phyloP scores from a whole-genome alignment of 2,888 invertebrate species.

The Nomada goodeniana region DNA sequence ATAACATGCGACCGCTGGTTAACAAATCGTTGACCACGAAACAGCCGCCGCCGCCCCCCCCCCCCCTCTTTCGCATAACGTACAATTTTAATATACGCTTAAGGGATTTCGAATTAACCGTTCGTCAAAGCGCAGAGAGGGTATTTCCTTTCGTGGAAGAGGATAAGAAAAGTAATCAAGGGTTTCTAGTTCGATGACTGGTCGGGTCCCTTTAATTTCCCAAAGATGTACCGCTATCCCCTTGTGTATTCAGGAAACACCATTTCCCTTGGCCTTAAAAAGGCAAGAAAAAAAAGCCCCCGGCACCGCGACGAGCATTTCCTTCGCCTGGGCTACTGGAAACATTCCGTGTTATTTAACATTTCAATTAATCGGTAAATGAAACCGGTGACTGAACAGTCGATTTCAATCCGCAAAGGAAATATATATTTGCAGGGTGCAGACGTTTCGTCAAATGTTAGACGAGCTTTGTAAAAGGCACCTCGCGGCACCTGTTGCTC shows the following conservation, averaged over 20 bases:
- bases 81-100: too few relatives aligned
- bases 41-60: too few relatives aligned
- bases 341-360: not conserved
- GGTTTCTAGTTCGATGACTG: not conserved
- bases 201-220: conserved; percentile 43
- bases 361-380: too few relatives aligned
- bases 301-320: not conserved
- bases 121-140: too few relatives aligned
- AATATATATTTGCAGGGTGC: too few relatives aligned
- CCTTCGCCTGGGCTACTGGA: not conserved
- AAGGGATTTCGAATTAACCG: too few relatives aligned
- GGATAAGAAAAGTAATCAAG: not conserved
- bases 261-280: conserved; percentile 65
- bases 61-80: not conserved
- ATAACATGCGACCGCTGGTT: conserved; percentile 3
- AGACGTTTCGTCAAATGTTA: too few relatives aligned
- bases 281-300: not conserved
- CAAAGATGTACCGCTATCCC: conserved; percentile 63
- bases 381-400: not conserved
- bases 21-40: not conserved
- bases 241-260: conserved; percentile 68
- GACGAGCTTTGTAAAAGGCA: too few relatives aligned
- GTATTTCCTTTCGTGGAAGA: too few relatives aligned
- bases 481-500: not conserved
- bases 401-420: not conserved